Percentiles rank a stretch among this genome's conserved stretches.
These are phyloP conservation scores for Pantherophis alleghaniensis DNA, from an alignment of 2,797 vertebrate genomes.

Conservation along the genomic window DNA sequence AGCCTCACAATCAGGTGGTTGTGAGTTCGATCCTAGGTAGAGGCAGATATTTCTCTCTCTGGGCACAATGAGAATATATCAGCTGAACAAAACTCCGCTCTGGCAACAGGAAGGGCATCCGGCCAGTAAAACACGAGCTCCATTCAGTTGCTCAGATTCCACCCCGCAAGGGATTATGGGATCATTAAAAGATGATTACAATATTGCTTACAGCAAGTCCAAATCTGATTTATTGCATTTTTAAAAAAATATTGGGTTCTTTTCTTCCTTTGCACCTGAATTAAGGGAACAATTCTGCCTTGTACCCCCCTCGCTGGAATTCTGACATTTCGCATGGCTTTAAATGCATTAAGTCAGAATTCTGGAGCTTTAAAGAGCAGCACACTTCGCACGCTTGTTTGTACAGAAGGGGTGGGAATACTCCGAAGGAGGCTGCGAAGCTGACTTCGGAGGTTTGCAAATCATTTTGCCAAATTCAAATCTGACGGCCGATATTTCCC, in stretches of 20 bases:
- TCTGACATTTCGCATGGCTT: conserved; percentile 19
- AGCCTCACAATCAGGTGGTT: too few relatives aligned
- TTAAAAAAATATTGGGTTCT: not conserved
- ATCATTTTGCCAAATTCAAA: not conserved
- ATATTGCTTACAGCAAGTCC: conserved; percentile 41
- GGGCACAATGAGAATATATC: too few relatives aligned
- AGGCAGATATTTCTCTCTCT: too few relatives aligned
- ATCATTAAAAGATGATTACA: not conserved
- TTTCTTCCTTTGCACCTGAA: conserved; percentile 23
- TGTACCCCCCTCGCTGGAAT: conserved; percentile 21
- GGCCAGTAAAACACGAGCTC: too few relatives aligned
- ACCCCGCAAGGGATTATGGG: not conserved
- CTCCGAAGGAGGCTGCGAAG: not conserved
- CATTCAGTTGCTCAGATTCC: not conserved
- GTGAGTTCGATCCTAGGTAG: too few relatives aligned
- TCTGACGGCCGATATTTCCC: not conserved
- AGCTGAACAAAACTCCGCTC: too few relatives aligned
- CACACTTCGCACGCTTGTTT: not conserved
- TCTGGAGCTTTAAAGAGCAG: not conserved
- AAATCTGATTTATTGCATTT: conserved; percentile 49
- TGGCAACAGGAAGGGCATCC: too few relatives aligned
- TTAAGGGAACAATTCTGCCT: conserved; percentile 30
- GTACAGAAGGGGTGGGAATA: not conserved
- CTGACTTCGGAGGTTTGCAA: not conserved
- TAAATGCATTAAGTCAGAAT: not conserved